phyloP scores from a whole-genome alignment of 1,140 invertebrate genomes.

The Orchestia grillus region DNA sequence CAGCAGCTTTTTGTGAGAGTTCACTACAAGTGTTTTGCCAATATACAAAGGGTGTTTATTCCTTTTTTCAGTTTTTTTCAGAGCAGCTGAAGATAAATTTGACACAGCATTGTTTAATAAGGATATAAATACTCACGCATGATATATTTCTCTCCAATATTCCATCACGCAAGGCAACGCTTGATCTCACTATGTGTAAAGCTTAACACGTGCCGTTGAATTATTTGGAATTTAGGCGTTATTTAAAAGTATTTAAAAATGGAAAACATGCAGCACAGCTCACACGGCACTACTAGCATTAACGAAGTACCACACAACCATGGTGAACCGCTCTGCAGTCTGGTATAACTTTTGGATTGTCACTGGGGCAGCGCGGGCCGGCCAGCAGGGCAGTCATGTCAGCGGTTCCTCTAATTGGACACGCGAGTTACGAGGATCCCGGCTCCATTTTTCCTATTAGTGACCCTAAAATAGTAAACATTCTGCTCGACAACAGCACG shows the following conservation, averaged over 20 bases:
- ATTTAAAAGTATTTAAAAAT: background rate
- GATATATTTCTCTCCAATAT: background rate
- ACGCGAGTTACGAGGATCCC: background rate
- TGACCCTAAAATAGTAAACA: background rate
- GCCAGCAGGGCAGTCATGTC: background rate
- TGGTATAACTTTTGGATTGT: background rate
- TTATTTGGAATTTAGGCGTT: background rate
- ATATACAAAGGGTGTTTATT: background rate
- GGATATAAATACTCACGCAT: background rate
- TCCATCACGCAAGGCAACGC: background rate
- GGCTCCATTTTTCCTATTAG: background rate
- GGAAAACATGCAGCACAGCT: background rate
- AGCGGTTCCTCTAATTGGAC: background rate
- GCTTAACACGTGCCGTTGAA: background rate
- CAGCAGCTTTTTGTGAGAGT: no score
- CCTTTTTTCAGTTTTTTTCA: background rate
- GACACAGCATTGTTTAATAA: background rate
- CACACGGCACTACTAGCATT: background rate
- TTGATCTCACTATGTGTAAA: background rate
- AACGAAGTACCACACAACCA: background rate
- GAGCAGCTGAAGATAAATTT: background rate
- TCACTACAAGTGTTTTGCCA: background rate
- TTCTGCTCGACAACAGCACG: background rate
- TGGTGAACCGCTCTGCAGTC: background rate
- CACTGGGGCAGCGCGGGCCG: background rate